These are phyloP conservation scores for Blomia tropicalis DNA, from an alignment of 2,888 invertebrate species.

Conservation along the genomic window DNA sequence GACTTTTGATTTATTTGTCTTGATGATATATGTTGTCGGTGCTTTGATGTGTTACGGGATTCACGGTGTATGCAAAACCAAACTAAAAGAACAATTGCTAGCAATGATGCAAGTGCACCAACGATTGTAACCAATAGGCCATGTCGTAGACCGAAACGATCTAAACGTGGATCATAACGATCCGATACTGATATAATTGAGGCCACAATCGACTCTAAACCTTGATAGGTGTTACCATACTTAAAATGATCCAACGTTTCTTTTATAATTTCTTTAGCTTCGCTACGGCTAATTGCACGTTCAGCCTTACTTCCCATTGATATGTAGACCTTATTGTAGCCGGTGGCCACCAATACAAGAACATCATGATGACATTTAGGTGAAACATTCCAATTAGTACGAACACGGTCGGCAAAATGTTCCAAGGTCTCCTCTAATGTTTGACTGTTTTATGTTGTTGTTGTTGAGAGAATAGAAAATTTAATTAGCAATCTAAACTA, in stretches of 20 bases:
- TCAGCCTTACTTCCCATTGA: slow-evolving; percentile 1
- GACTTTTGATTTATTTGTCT: too few species aligned
- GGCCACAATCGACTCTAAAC: not conserved
- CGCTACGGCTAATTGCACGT: not conserved
- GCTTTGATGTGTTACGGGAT: not conserved
- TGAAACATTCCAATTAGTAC: slow-evolving; percentile 3
- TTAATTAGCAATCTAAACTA: too few species aligned
- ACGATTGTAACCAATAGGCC: not conserved
- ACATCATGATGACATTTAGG: slow-evolving; percentile 13
- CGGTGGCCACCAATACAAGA: not conserved
- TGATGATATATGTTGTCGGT: too few species aligned
- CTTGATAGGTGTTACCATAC: slow-evolving; percentile 2
- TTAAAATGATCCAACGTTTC: not conserved
- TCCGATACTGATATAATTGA: not conserved
- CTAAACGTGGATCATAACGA: not conserved
- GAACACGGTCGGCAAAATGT: slow-evolving; percentile 12
- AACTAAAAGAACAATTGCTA: not conserved
- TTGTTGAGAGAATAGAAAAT: too few species aligned
- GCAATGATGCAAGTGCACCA: not conserved
- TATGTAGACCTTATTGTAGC: not conserved
- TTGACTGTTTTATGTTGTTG: slow-evolving; percentile 1
- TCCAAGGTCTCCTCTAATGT: not conserved
- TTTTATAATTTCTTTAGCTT: not conserved
- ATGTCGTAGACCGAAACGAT: not conserved
- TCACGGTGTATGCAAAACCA: not conserved